phyloP scores from a whole-genome alignment of 2,888 invertebrate species.

The Nomada ruficornis region DNA sequence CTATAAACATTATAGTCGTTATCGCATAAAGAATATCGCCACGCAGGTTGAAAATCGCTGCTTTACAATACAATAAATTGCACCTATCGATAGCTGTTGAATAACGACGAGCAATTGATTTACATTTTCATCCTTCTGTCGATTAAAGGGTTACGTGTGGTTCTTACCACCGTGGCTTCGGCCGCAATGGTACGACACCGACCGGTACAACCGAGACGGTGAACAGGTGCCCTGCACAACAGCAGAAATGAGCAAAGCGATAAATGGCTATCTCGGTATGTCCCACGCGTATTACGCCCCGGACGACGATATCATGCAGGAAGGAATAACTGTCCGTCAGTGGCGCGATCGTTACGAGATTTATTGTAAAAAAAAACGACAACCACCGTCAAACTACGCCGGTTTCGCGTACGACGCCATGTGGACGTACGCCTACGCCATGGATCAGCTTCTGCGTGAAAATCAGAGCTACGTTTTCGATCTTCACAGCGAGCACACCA shows the following conservation, averaged over 20 bases:
- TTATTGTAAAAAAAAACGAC: conserved; percentile 68
- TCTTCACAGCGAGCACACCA: conserved; percentile 86
- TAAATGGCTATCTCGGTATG: conserved; percentile 90
- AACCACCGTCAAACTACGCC: conserved; percentile 87
- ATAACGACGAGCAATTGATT: no score
- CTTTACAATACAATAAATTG: no score
- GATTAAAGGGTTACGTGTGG: conserved; percentile 91
- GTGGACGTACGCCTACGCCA: conserved; percentile 91
- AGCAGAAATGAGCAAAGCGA: conserved; percentile 87
- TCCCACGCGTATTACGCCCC: conserved; percentile 89
- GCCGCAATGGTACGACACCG: conserved; percentile 87
- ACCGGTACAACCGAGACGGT: conserved; percentile 83
- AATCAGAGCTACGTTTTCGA: conserved; percentile 87
- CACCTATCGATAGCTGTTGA: no score
- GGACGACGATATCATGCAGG: conserved; percentile 87
- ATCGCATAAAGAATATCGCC: no score
- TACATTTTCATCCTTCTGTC: not conserved
- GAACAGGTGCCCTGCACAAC: conserved; percentile 87
- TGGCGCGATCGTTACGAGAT: conserved; percentile 86
- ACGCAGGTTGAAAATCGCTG: no score
- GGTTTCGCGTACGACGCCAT: conserved; percentile 93
- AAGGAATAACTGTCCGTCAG: conserved; percentile 87
- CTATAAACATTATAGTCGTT: no score
- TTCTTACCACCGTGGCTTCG: conserved; percentile 92
- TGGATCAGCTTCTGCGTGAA: conserved; percentile 87